Evolutionary conservation across 2,888 invertebrate genomes (phyloP), one percentile per base, ranked within the genome.

Genomic region (Andrena haemorrhoa): DNA sequence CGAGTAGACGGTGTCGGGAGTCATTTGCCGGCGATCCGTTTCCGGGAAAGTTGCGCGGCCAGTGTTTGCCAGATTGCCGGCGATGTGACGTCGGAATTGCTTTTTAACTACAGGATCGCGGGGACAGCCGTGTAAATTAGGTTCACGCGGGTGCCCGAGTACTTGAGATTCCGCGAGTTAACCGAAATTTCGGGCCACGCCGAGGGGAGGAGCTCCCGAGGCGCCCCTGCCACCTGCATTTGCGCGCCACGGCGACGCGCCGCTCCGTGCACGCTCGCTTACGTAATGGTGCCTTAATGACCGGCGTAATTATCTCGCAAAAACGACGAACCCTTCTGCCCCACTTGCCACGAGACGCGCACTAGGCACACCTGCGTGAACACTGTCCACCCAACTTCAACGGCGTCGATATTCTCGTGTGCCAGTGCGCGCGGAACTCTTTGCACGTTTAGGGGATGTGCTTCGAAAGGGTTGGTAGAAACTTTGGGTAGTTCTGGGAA

Each of bases 41-140:
- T 26, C 33, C 60, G 64, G 26, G 75, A 51, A 72, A 71, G 65
- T 65, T 71, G 35, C 20, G n/a, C 60, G 33, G 33, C 4, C 31
- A 35, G 33, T 72, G 80, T 75, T 82, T 72, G 82, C 68, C 80
- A 68, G 79, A 79, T 75, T 78, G 79, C 79, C 77, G 56, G 60
- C 65, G 65, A 77, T 71, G 79, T 71, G 78, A 78, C 78, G 78
- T n/a, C 26, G 78, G 53, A 76, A 79, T 75, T 68, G 75, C 71
- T 71, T 82, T 82, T 79, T 74, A 74, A 82, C 79, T 74, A 65
- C 70, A 35, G 74, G 70, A 74, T 79, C 81, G 70, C 65, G 65
- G 53, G 64, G 74, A 81, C 79, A 74, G 64, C 68, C 64, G 81
- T 56, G 74, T 69, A 70, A 81, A 79, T 79, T 78, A 72, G 78